Conservation (phyloP, 2,113 vertebrate species). For the Leucopsar rothschildi region DNA sequence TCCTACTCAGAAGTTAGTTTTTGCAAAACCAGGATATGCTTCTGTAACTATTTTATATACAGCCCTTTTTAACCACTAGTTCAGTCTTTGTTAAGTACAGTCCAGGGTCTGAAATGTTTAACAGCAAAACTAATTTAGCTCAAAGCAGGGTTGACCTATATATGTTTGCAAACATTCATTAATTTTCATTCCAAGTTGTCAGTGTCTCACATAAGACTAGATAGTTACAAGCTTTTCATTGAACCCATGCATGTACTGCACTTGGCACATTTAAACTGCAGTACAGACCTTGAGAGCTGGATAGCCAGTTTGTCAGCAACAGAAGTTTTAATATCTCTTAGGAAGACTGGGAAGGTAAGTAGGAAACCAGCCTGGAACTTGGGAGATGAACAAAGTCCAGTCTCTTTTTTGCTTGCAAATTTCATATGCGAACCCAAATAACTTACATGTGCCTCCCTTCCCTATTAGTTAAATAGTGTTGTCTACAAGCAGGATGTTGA, state of each 20-base stretch:
- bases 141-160: not conserved
- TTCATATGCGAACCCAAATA: not conserved
- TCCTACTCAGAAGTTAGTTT: not conserved
- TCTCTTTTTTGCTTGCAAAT: not conserved
- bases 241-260: not conserved
- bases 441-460: not conserved
- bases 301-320: not conserved
- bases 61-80: not conserved
- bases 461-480: not conserved
- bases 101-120: not conserved
- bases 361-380: not conserved
- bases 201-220: not conserved
- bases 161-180: not conserved
- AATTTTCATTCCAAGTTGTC: conserved; percentile 1
- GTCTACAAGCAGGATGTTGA: not conserved
- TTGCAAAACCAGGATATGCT: not conserved
- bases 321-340: not conserved
- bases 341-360: not conserved
- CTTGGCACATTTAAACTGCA: not conserved
- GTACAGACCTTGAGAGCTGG: not conserved
- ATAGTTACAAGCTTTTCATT: not conserved
- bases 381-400: not conserved
- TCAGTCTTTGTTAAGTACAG: not conserved
- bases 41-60: not conserved
- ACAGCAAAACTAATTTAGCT: conserved; percentile 10